A percentile compares a stretch with the other conserved stretches of the same genome.
phyloP scores from a whole-genome alignment of 37 sponge, comb jelly and placozoan species.

The Ianthella basta region DNA sequence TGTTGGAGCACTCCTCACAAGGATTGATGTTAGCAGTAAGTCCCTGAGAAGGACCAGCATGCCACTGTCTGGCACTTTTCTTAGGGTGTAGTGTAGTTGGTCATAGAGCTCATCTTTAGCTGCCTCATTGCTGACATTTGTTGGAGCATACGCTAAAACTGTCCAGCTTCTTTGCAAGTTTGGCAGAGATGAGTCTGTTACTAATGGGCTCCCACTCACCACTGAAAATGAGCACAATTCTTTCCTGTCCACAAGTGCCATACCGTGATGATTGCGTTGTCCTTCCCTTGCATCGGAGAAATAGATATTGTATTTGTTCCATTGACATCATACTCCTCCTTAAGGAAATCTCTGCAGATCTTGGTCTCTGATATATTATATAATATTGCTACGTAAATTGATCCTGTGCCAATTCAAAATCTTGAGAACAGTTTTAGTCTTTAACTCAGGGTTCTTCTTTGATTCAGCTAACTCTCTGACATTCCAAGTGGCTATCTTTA shows the following conservation, averaged over 20 bases:
- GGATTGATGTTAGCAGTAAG: neutral
- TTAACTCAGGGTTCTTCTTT: neutral
- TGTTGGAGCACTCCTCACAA: neutral
- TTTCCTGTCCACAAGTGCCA: neutral
- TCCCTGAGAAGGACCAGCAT: neutral
- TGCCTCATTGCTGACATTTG: neutral
- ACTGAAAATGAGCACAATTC: neutral
- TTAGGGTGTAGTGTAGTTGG: neutral
- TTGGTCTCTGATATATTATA: neutral
- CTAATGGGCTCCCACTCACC: neutral
- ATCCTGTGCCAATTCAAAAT: neutral
- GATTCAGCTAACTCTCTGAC: neutral
- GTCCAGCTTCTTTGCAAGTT: neutral
- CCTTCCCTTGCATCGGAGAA: neutral
- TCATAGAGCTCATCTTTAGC: neutral
- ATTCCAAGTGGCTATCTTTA: slow-evolving; percentile 11
- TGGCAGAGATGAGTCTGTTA: slow-evolving; percentile 1
- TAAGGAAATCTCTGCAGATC: neutral
- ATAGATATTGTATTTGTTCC: neutral
- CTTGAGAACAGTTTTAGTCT: neutral
- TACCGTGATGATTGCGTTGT: neutral
- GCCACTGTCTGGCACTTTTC: neutral
- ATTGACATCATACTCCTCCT: neutral
- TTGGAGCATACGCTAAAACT: neutral
- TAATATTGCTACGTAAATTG: neutral